Evolutionary conservation across 2,888 invertebrate genomes (phyloP).

Genomic region (Trissoscelio sp.): DNA sequence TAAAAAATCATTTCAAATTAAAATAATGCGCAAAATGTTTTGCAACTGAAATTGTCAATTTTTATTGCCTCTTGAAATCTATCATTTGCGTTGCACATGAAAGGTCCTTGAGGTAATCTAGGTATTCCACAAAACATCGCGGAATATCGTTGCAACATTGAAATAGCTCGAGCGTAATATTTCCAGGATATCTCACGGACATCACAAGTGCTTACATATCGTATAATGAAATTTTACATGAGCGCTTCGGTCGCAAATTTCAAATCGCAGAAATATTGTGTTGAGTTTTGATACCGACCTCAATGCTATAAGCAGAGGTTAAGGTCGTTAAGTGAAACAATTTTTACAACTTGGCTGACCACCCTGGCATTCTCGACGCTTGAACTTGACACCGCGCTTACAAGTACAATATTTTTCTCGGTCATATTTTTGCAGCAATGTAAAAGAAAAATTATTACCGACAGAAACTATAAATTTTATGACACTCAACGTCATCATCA

Average conservation of each 20-base stretch:
- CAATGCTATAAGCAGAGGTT: conserved; percentile 70
- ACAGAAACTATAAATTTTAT: conserved; percentile 33
- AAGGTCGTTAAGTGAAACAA: conserved; percentile 74
- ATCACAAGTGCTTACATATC: conserved; percentile 24
- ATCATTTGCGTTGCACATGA: conserved; percentile 7
- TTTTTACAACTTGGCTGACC: conserved; percentile 78
- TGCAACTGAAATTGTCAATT: conserved; percentile 17
- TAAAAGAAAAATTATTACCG: conserved; percentile 29
- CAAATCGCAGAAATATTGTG: conserved; percentile 19
- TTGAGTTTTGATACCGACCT: conserved; percentile 1
- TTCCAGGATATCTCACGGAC: conserved; percentile 44
- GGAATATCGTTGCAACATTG: conserved; percentile 25
- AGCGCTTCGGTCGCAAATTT: background rate
- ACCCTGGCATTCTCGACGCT: conserved; percentile 71
- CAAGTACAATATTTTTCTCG: conserved; percentile 37
- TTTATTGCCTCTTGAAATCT: conserved; percentile 16
- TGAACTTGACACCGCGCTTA: conserved; percentile 72
- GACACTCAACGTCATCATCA: conserved; percentile 21
- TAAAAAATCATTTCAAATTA: too few species aligned
- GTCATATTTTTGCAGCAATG: conserved; percentile 10
- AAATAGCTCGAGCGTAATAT: conserved; percentile 14
- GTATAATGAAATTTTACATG: conserved; percentile 27
- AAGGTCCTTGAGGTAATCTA: conserved; percentile 35
- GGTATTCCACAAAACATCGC: conserved; percentile 10
- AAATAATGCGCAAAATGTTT: background rate